Conservation (phyloP, 2,113 vertebrate genomes). For the Malurus alboscapulatus region DNA sequence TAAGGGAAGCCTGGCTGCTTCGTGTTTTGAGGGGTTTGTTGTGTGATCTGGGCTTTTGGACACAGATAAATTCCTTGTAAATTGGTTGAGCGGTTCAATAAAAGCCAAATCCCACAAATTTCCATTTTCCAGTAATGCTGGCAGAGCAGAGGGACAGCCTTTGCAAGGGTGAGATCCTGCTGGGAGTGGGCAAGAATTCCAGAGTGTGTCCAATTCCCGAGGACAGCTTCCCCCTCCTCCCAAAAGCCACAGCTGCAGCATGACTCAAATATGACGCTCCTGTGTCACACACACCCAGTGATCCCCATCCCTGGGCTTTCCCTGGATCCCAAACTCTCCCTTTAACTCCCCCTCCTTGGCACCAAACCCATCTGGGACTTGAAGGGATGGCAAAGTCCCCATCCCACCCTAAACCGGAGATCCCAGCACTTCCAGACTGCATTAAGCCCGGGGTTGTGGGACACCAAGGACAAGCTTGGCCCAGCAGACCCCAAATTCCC, state of each 20-base stretch:
- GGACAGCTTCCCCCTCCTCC: not conserved
- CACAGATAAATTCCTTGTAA: not conserved
- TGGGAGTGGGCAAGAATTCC: not conserved
- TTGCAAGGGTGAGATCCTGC: not conserved
- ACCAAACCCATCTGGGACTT: not conserved
- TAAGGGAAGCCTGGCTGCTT: not conserved
- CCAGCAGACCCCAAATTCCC: not conserved
- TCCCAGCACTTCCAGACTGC: not conserved
- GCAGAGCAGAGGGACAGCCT: not conserved
- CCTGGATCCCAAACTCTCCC: not conserved
- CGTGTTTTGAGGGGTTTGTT: not conserved
- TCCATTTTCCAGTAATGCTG: not conserved
- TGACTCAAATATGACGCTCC: not conserved
- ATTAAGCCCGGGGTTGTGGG: rapidly evolving
- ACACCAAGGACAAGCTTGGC: not conserved
- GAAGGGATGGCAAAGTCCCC: not conserved
- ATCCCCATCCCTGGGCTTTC: not conserved
- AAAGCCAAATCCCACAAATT: not conserved
- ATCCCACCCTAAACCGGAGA: not conserved
- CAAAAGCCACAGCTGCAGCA: not conserved
- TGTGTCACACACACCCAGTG: not conserved
- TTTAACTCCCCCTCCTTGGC: not conserved
- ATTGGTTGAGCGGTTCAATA: rapidly evolving
- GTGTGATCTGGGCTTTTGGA: not conserved
- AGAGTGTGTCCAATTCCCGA: not conserved